Evolutionary conservation across 2,888 invertebrate species (phyloP).

Genomic region (Heteromyza rotundicornis): DNA sequence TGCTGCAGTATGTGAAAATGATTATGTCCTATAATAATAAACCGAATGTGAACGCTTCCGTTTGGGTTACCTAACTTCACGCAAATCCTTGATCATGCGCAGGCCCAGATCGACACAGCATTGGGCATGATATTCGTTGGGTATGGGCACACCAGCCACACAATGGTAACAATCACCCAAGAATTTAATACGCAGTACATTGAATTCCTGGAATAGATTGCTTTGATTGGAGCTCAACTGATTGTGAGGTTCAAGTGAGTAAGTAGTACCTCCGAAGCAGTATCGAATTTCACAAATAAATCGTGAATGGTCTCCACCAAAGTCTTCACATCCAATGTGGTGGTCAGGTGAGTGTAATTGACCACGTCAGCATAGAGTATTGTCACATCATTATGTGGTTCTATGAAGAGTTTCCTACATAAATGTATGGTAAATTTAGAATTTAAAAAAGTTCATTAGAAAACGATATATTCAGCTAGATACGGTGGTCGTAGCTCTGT

Average conservation of each 20-base stretch:
- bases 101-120: constrained; percentile 87
- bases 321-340: constrained; percentile 76
- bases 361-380: constrained; percentile 91
- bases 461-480: too few species aligned
- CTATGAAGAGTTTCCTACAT: constrained; percentile 86
- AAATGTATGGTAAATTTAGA: too few species aligned
- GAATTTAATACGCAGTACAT: constrained; percentile 85
- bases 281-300: constrained; percentile 87
- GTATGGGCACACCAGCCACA: constrained; percentile 82
- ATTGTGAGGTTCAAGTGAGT: neutral
- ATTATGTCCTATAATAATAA: too few species aligned
- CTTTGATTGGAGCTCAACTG: too few species aligned
- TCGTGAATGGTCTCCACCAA: constrained; percentile 87
- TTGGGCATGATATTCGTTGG: constrained; percentile 79
- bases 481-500: too few species aligned
- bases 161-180: constrained; percentile 93
- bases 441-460: too few species aligned
- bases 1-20: constrained; percentile 63
- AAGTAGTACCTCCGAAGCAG: constrained; percentile 77
- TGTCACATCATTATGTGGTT: constrained; percentile 83
- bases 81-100: constrained; percentile 88
- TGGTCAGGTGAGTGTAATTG: constrained; percentile 79
- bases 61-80: constrained; percentile 70
- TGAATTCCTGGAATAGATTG: constrained; percentile 69
- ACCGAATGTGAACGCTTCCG: neutral